These are phyloP conservation scores for Acheta domesticus DNA, from an alignment of 2,888 invertebrate species.

Conservation along the genomic window DNA sequence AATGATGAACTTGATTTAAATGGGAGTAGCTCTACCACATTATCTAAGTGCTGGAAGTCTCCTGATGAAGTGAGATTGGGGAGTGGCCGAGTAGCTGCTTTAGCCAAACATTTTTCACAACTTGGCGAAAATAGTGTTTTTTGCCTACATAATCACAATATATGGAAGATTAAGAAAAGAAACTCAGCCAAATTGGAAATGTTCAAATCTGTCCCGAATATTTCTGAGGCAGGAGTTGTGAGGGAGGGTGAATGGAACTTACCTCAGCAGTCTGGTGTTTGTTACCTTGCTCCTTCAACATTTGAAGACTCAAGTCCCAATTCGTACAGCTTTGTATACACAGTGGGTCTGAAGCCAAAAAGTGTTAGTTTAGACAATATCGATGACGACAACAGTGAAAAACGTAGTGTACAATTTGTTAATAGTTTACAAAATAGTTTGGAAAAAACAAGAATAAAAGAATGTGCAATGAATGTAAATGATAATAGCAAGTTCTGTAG, in stretches of 20 bases:
- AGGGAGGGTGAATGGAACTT: slow-evolving; percentile 41
- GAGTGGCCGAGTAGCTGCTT: slow-evolving; percentile 65
- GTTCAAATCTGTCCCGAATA: slow-evolving; percentile 45
- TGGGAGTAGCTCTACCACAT: slow-evolving; percentile 34
- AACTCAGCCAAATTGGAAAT: slow-evolving; percentile 46
- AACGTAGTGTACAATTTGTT: not conserved
- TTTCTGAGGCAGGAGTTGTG: slow-evolving; percentile 37
- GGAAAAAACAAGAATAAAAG: not conserved
- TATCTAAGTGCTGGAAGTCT: slow-evolving; percentile 62
- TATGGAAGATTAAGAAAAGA: slow-evolving; percentile 1
- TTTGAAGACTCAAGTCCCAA: slow-evolving; percentile 33
- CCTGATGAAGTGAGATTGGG: slow-evolving; percentile 67
- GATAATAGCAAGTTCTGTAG: too few species aligned
- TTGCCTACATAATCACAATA: not conserved
- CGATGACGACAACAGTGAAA: not conserved
- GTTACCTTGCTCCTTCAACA: slow-evolving; percentile 28
- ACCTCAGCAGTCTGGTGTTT: slow-evolving; percentile 38
- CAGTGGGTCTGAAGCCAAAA: not conserved
- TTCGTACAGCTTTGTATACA: slow-evolving; percentile 5
- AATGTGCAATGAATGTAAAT: not conserved
- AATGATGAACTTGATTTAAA: slow-evolving; percentile 42
- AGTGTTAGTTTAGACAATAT: not conserved
- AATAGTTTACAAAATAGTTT: not conserved
- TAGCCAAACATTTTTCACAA: slow-evolving; percentile 61
- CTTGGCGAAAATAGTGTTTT: slow-evolving; percentile 31